Percentiles rank a stretch among this genome's conserved stretches.
Evolutionary conservation across 1,140 invertebrate species (phyloP).

Genomic region (Monochamus saltuarius): DNA sequence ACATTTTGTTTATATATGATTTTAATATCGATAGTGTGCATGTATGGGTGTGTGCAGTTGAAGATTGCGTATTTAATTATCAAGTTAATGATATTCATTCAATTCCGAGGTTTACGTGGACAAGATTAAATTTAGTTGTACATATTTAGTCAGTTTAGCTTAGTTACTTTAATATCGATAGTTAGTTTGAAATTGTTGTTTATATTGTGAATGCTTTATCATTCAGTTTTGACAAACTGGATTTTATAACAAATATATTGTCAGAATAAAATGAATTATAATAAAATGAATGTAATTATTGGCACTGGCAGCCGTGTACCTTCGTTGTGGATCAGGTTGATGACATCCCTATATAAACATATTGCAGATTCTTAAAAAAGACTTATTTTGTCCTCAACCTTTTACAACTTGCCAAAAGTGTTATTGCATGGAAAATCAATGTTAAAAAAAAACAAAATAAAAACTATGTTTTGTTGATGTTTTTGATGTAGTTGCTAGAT

Average conservation of each 20-base stretch:
- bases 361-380: slow-evolving; percentile 15
- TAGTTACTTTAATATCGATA: slow-evolving; percentile 36
- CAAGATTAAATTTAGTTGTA: slow-evolving; percentile 40
- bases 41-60: slow-evolving; percentile 38
- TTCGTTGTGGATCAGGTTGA: slow-evolving; percentile 20
- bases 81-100: slow-evolving; percentile 16
- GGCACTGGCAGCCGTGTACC: slow-evolving; percentile 20
- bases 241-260: slow-evolving; percentile 26
- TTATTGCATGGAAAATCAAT: slow-evolving; percentile 41
- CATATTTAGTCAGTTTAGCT: slow-evolving; percentile 41
- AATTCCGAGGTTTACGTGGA: slow-evolving; percentile 18
- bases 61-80: slow-evolving; percentile 32
- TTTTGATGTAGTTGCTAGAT: slow-evolving; percentile 43
- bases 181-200: slow-evolving; percentile 34
- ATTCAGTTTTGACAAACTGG: slow-evolving; percentile 15
- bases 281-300: slow-evolving; percentile 16
- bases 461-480: slow-evolving; percentile 39
- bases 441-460: slow-evolving; percentile 39
- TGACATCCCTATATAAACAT: slow-evolving; percentile 9
- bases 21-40: slow-evolving; percentile 23
- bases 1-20: slow-evolving; percentile 16
- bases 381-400: slow-evolving; percentile 25
- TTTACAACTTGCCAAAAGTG: slow-evolving; percentile 34
- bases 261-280: slow-evolving; percentile 10
- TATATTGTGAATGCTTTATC: slow-evolving; percentile 23